A percentile compares a stretch with the other conserved stretches of the same genome.
phyloP scores from a whole-genome alignment of 1,140 invertebrate species.

The Pentalonia nigronervosa region DNA sequence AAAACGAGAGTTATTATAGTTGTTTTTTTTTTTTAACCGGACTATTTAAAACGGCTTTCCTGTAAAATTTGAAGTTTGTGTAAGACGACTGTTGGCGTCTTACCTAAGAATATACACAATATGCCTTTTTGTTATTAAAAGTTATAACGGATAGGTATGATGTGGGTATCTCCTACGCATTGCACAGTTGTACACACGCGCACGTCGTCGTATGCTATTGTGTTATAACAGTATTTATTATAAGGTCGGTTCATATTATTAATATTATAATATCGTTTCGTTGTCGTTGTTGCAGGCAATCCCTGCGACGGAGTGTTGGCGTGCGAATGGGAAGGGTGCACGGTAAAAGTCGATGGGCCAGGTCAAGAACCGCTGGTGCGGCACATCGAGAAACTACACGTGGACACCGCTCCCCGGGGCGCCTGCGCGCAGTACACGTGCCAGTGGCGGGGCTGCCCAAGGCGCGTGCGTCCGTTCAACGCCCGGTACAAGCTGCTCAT shows the following conservation, averaged over 20 bases:
- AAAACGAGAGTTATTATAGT: too few species aligned
- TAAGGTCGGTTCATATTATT: background rate
- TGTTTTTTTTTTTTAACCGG: too few species aligned
- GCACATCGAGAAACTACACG: conserved; percentile 90
- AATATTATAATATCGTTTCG: background rate
- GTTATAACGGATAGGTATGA: background rate
- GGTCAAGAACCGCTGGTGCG: conserved; percentile 82
- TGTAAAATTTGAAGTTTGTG: too few species aligned
- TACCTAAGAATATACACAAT: too few species aligned
- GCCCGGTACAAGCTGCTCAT: conserved; percentile 95
- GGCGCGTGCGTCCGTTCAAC: conserved; percentile 88
- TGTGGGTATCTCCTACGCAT: too few species aligned
- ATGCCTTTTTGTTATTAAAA: background rate
- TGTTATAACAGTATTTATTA: background rate
- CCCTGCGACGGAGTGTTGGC: conserved; percentile 58
- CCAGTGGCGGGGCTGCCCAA: conserved; percentile 87
- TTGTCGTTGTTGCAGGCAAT: conserved; percentile 42
- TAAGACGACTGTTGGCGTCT: too few species aligned
- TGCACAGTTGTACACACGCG: too few species aligned
- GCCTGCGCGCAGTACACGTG: conserved; percentile 86
- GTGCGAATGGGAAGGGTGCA: conserved; percentile 81
- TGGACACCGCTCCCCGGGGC: conserved; percentile 68
- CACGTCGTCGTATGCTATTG: background rate
- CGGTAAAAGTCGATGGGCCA: conserved; percentile 80
- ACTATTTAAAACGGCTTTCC: too few species aligned